Conservation (phyloP, 2,888 invertebrate genomes). For the Spodoptera picta region DNA sequence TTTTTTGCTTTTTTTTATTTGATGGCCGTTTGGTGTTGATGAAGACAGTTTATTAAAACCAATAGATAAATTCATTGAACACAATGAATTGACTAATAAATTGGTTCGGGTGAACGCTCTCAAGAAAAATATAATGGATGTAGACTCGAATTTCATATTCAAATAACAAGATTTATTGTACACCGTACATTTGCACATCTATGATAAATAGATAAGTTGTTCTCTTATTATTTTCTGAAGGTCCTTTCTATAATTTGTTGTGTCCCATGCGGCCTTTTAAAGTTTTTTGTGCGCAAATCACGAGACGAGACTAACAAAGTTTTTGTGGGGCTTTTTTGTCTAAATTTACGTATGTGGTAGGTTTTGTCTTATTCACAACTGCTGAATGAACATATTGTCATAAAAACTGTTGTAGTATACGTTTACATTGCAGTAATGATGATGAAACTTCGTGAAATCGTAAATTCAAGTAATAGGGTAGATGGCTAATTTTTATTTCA, state of each 20-base stretch:
- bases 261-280: slow-evolving; percentile 26
- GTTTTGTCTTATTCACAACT: slow-evolving; percentile 3
- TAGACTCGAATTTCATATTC: slow-evolving; percentile 20
- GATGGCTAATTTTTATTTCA: too few species aligned
- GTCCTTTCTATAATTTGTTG: slow-evolving; percentile 18
- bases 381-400: slow-evolving; percentile 16
- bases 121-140: slow-evolving; percentile 11
- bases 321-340: slow-evolving; percentile 19
- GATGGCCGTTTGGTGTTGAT: neutral
- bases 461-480: too few species aligned
- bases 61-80: neutral
- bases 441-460: too few species aligned
- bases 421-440: neutral
- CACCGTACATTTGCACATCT: slow-evolving; percentile 22
- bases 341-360: neutral
- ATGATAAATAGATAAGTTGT: slow-evolving; percentile 13
- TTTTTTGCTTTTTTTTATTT: too few species aligned
- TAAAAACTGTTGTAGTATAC: neutral
- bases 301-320: slow-evolving; percentile 19
- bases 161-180: slow-evolving; percentile 21
- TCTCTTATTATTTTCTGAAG: slow-evolving; percentile 22
- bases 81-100: neutral
- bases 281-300: slow-evolving; percentile 34
- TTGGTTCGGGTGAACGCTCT: slow-evolving; percentile 20
- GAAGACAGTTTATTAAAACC: neutral